Percentiles rank a stretch among this genome's conserved stretches.
Conservation (phyloP, 53 echinoderm and acorn worm species). For the Echinarachnius parma region DNA sequence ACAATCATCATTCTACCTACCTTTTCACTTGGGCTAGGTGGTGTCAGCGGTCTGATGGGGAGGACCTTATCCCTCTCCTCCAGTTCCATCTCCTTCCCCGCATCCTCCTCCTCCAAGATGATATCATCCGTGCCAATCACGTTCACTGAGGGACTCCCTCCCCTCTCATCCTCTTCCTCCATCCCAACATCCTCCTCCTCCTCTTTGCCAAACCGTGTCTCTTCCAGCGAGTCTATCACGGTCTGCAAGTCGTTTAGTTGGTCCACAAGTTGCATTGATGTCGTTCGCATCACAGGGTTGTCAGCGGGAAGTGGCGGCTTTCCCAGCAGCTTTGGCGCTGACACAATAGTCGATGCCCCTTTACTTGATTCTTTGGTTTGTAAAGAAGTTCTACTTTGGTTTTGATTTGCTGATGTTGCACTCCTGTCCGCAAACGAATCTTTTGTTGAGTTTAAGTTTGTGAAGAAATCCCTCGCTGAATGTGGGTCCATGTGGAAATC, state of each 20-base stretch:
- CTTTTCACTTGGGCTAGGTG: conserved; percentile 35
- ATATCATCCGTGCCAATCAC: conserved; percentile 23
- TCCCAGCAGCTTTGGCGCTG: neutral
- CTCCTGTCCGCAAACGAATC: conserved; percentile 26
- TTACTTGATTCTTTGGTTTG: no score
- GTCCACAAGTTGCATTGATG: conserved; percentile 28
- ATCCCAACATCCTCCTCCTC: conserved; percentile 25
- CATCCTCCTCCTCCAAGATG: conserved; percentile 29
- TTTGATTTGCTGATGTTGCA: no score
- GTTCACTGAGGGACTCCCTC: conserved; percentile 12
- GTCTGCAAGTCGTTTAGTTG: conserved; percentile 52
- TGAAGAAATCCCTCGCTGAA: no score
- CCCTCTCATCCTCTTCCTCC: conserved; percentile 13
- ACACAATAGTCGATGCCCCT: neutral
- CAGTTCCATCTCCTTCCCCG: conserved; percentile 12
- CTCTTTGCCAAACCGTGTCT: conserved; percentile 35
- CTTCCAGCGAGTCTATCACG: conserved; percentile 56
- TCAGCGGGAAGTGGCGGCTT: neutral
- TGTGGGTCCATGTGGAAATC: conserved; percentile 21
- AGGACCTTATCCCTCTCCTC: conserved; percentile 32
- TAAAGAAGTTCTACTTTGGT: conserved; percentile 11
- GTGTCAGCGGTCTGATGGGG: conserved; percentile 25
- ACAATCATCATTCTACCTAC: no score
- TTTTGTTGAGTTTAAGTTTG: neutral
- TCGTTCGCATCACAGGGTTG: conserved; percentile 10